These are phyloP conservation scores for Macrochelys suwanniensis DNA, from an alignment of 2,797 vertebrate species.

Conservation along the genomic window DNA sequence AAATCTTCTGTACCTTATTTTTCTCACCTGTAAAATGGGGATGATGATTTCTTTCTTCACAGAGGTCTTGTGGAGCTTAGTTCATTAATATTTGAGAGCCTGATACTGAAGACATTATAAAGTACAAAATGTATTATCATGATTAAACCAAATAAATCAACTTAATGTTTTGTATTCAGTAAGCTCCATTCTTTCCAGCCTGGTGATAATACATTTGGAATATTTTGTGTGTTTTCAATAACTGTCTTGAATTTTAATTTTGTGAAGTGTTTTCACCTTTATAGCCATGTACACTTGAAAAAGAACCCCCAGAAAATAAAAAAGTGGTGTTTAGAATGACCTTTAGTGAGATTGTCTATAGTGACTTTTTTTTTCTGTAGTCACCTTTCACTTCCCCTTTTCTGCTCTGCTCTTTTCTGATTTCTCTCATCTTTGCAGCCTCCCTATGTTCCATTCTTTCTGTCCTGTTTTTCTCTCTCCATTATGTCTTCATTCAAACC, in stretches of 20 bases:
- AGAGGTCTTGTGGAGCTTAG: not conserved
- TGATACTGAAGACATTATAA: not conserved
- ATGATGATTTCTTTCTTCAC: not conserved
- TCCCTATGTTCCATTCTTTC: not conserved
- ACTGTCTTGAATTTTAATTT: not conserved
- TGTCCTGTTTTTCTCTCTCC: not conserved
- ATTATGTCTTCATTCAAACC: not conserved
- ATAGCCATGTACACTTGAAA: not conserved
- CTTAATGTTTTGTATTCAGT: not conserved
- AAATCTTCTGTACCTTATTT: not conserved
- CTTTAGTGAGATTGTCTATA: not conserved
- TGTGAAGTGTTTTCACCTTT: not conserved
- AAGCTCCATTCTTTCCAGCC: not conserved
- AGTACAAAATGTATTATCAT: not conserved
- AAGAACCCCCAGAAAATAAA: not conserved
- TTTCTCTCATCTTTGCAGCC: not conserved
- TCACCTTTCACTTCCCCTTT: not conserved
- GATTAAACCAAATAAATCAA: not conserved
- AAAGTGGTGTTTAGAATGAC: not conserved
- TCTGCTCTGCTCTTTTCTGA: not conserved
- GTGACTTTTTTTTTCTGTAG: not conserved
- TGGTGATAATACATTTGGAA: not conserved
- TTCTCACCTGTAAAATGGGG: not conserved
- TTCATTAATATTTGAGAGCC: not conserved
- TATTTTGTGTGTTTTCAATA: not conserved